Base-by-base conservation (phyloP, 2,888 invertebrate genomes). In the Branchipolynoe longqiensis region DNA sequence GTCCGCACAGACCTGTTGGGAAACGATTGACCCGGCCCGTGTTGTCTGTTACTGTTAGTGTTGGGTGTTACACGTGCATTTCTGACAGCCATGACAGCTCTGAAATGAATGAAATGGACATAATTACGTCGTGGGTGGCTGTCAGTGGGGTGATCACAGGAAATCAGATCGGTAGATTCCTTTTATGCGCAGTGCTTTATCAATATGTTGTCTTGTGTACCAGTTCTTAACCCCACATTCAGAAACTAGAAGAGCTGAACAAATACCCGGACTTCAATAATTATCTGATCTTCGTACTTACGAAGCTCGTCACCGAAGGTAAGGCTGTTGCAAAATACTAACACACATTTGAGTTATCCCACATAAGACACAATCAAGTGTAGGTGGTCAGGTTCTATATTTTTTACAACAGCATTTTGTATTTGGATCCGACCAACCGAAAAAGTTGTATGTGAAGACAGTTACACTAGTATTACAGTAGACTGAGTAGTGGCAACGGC, bases 201-300 rank as follows among this genome's bases (percentile, higher is more conserved):
- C 31, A 36, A 59, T 41, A 18, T 22, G n/a, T 83, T 36, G 59
- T 56, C 38, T 41, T 31, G 25, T 48, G 48, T 54, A 28, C 8
- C 22, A 69, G 33, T 84, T 48, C 78, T 78, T 78, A 78, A 78
- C 41, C 18, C 78, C 48, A 48, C 28, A 85, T 85, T 73, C 94
- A 99, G 98, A 98, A 98, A 97, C 95, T 99, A 95, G 98, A 99
- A 95, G 98, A 99, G 95, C 95, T 99, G 91, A 99, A 99, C 94
- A 97, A 97, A 94, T 98, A 97, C 95, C 98, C 99, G 90, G 98
- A 99, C 94, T 99, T 99, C 94, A 99, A 99, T 94, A 99, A 98
- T 94, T 99, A 99, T 94, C 95, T 99, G 92, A 98, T 99, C 94
- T 99, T 98, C 95, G 98, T 99, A 90, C 95, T 99, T 92, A 98